Base-by-base conservation (phyloP, 2,888 invertebrate species). In the Phyto melanocephala region DNA sequence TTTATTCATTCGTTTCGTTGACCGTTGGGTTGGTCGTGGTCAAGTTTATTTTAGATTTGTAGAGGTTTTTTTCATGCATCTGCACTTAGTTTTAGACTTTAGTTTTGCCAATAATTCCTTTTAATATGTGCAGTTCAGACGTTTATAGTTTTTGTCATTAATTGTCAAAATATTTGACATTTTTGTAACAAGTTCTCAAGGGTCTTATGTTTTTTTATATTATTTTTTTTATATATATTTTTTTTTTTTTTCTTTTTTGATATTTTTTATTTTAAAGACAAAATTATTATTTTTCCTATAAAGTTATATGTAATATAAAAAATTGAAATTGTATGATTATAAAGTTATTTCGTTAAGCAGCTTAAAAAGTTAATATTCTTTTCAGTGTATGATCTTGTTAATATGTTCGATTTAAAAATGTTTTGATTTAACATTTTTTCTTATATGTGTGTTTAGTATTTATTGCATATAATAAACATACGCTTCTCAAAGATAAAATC, bases 161-260 rank as follows among this genome's bases (percentile, higher is more conserved):
- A 82, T 79, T 79, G 82, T 79, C 82, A 76, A 75, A 82, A 79
- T 76, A 67, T 71, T 82, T 82, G 79, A 79, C 82, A 82, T 79
- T 75, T 70, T 65, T 74, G 28, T 67, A 71, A 67, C 47, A 75
- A 75, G 71, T 76, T 79, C 71, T 76, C 74, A 71, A 75, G 81
- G 74, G 52, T 45, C 74, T 78, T 28, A 33, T 22, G 22, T 58
- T 6, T 40, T 72, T 42, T 40, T 58, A 7, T 35, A 4, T 15
- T 13, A 22, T 20, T 37, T 11, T 52, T n/a, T n/a, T n/a, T n/a
- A n/a, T n/a, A n/a, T n/a, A n/a, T n/a, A n/a, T n/a, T n/a, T n/a
- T 28, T 67, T 15, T n/a, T 13, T 52, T 1, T 37, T 50, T 7
- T 52, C 15, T 35, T 79, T 76, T 68, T 28, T 65, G 8, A 10